Evolutionary conservation across 2,888 invertebrate species (phyloP), one percentile per base, ranked within the genome.

Genomic region (Hipparchia semele): DNA sequence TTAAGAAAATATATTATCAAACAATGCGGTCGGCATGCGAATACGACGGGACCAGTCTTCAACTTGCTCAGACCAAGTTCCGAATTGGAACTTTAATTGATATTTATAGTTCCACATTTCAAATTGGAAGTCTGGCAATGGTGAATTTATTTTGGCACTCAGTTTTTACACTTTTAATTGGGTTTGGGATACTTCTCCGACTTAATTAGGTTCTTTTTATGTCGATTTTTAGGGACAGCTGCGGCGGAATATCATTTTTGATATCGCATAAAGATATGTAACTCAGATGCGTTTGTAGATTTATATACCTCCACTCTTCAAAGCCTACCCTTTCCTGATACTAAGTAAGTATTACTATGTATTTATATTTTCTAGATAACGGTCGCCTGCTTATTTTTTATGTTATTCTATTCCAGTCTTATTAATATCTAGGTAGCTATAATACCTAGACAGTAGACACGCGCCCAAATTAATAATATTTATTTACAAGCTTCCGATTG

Each of bases 401-500:
- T 39, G 23, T 39, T 39, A 39, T 39, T 39, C 39, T 39, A 39
- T 39, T 39, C 39, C 5, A 39, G 39, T 39, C 39, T 39, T 39
- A 39, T 39, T 4, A 39, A 23, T 23, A 23, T 23, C 23, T 39
- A 39, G 39, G 39, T 39, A 39, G 3, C 56, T 13, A 9, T 59
- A 23, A 23, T 23, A 23, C 23, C 23, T 23, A 23, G 23, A 23
- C 23, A 23, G 23, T 23, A 10, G 59, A 60, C 59, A 60, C 59
- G 39, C 39, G 39, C 39, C 39, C 2, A 23, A 23, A 1, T 23
- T 23, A 23, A 23, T 13, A 59, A 13, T 59, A 23, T 23, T 33
- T 59, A 60, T 60, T 60, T 39, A 60, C 33, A 69, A 69, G 80
- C 81, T 83, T 82, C 80, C 82, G 81, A 75, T 77, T 80, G 79